These are phyloP conservation scores for Rana temporaria DNA, from an alignment of 2,113 vertebrate genomes.

Conservation along the genomic window DNA sequence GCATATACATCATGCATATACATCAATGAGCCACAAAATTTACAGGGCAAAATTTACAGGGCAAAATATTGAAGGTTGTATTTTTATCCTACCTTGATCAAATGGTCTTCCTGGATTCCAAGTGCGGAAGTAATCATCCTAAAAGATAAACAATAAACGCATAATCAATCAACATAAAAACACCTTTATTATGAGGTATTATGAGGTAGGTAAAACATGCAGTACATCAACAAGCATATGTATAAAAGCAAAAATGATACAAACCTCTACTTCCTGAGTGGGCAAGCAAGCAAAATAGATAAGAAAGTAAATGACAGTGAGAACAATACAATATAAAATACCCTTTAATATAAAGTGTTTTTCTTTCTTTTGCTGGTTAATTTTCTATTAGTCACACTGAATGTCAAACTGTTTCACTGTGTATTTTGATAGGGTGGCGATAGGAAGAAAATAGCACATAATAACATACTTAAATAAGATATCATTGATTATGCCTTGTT, in stretches of 20 bases:
- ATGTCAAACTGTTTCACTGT: constrained; percentile 25
- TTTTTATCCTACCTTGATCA: constrained; percentile 84
- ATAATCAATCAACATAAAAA: constrained; percentile 59
- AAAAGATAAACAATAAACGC: constrained; percentile 64
- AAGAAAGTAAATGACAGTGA: constrained; percentile 64
- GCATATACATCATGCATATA: no score
- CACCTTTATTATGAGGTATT: not conserved
- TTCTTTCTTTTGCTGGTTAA: constrained; percentile 31
- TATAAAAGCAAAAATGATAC: constrained; percentile 72
- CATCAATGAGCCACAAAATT: not conserved
- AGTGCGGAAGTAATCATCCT: constrained; percentile 87
- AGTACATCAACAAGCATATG: constrained; percentile 10
- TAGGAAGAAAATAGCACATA: constrained; percentile 36
- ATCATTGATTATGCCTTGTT: constrained; percentile 41
- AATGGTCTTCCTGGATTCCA: constrained; percentile 92
- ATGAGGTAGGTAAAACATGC: not conserved
- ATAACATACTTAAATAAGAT: constrained; percentile 39
- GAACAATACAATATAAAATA: constrained; percentile 62
- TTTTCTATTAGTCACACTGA: constrained; percentile 38
- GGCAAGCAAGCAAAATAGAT: constrained; percentile 75
- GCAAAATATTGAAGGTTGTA: not conserved
- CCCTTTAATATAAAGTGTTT: constrained; percentile 32
- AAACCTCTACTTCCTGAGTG: constrained; percentile 86
- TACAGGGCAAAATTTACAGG: no score
- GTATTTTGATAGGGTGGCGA: constrained; percentile 13